These are phyloP conservation scores for Lasioglossum malachurum DNA, from an alignment of 2,888 invertebrate genomes.

Conservation along the genomic window DNA sequence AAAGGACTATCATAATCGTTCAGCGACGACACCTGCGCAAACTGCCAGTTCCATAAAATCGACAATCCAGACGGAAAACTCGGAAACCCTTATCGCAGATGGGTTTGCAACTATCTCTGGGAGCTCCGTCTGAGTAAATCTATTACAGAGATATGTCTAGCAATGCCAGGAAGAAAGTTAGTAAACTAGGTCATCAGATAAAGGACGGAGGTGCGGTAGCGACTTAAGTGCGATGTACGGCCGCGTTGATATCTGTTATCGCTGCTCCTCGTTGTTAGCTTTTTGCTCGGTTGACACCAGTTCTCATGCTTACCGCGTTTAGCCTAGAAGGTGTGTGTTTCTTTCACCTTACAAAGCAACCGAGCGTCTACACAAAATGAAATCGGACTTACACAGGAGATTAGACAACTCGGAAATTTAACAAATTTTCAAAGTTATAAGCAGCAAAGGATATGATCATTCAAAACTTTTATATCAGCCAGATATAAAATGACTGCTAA, in stretches of 20 bases:
- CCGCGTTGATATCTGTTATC: constrained; percentile 67
- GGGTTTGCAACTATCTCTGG: constrained; percentile 53
- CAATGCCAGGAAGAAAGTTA: constrained; percentile 68
- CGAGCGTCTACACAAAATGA: background rate
- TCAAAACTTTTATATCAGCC: too few relatives aligned
- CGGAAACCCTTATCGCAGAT: constrained; percentile 50
- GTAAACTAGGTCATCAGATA: constrained; percentile 74
- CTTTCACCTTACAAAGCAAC: background rate
- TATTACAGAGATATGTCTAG: constrained; percentile 70
- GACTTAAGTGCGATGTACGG: constrained; percentile 55
- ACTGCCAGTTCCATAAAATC: constrained; percentile 28
- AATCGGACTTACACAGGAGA: background rate
- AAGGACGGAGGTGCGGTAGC: constrained; percentile 50
- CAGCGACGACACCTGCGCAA: background rate
- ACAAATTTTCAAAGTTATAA: background rate
- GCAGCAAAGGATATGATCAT: background rate
- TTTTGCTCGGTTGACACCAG: constrained; percentile 46
- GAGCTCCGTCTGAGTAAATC: constrained; percentile 66
- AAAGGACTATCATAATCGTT: background rate
- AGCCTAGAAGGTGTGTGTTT: constrained; percentile 10
- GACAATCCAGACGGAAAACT: constrained; percentile 49
- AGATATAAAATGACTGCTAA: too few relatives aligned
- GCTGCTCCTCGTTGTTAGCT: constrained; percentile 52
- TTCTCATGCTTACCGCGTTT: background rate
- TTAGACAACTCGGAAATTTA: background rate